phyloP scores from a whole-genome alignment of 2,113 vertebrate species.

The Crotalus horridus region DNA sequence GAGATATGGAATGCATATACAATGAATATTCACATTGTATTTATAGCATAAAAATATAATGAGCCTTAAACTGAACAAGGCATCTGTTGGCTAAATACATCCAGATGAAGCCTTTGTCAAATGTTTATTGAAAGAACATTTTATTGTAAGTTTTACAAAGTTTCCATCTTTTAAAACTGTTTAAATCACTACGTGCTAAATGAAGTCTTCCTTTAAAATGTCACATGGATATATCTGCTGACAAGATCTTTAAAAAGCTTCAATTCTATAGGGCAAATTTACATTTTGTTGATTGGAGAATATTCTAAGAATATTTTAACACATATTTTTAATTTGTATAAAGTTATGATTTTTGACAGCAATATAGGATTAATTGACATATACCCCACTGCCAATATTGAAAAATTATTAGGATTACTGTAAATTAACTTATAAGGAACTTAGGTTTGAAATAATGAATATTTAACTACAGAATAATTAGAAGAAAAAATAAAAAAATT shows the following conservation, averaged over 20 bases:
- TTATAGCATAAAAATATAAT: not conserved
- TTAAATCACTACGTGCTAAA: not conserved
- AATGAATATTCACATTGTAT: not conserved
- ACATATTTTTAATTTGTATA: not conserved
- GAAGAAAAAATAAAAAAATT: not conserved
- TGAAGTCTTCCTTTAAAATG: slow-evolving; percentile 2
- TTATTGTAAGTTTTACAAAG: not conserved
- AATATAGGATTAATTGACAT: not conserved
- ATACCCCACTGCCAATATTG: not conserved
- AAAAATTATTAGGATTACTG: not conserved
- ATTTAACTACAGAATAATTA: not conserved
- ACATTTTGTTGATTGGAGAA: not conserved
- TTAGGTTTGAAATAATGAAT: not conserved
- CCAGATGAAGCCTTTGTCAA: not conserved
- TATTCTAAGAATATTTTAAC: slow-evolving; percentile 4
- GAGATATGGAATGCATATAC: not conserved
- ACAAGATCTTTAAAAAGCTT: not conserved
- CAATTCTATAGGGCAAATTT: slow-evolving; percentile 5
- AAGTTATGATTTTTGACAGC: not conserved
- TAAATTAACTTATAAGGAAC: not conserved
- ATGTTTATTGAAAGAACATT: slow-evolving; percentile 17
- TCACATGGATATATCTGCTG: not conserved
- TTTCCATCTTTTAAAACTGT: not conserved
- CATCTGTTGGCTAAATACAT: not conserved
- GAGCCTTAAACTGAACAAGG: not conserved